These are phyloP conservation scores for Lasioglossum oenotherae DNA, from an alignment of 2,888 invertebrate species.

Conservation along the genomic window DNA sequence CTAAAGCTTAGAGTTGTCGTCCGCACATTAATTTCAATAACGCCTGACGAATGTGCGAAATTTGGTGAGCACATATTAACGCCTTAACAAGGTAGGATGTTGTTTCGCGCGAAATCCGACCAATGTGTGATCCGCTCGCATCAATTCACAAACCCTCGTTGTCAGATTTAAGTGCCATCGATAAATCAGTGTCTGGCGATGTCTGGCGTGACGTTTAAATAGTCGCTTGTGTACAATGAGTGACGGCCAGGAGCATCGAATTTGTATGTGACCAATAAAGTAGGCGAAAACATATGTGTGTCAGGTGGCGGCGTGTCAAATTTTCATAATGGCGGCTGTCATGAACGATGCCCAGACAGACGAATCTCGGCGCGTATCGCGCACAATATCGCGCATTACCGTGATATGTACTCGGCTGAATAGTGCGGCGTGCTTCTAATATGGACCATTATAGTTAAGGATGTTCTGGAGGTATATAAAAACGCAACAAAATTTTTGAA, in stretches of 20 bases:
- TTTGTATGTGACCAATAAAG: slow-evolving; percentile 55
- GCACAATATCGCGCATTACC: not conserved
- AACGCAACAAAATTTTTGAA: no score
- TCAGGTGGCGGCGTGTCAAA: slow-evolving; percentile 50
- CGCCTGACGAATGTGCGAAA: not conserved
- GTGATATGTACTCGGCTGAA: not conserved
- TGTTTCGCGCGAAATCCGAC: slow-evolving; percentile 33
- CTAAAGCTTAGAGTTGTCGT: not conserved
- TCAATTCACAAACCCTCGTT: slow-evolving; percentile 23
- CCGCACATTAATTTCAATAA: not conserved
- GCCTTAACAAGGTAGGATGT: slow-evolving; percentile 11
- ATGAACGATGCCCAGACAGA: slow-evolving; percentile 23
- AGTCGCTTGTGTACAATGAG: slow-evolving; percentile 49
- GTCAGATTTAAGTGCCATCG: slow-evolving; percentile 54
- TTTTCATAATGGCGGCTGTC: slow-evolving; percentile 55
- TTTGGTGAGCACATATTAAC: slow-evolving; percentile 6
- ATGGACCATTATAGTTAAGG: no score
- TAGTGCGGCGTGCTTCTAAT: not conserved
- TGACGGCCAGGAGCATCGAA: slow-evolving; percentile 45
- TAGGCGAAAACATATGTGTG: slow-evolving; percentile 41
- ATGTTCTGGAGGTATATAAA: no score
- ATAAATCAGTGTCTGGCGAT: slow-evolving; percentile 49
- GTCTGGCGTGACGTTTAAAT: slow-evolving; percentile 54
- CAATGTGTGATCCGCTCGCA: slow-evolving; percentile 28
- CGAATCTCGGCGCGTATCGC: slow-evolving; percentile 18